phyloP scores from a whole-genome alignment of 2,888 invertebrate genomes.

The Cryptosula pallasiana region DNA sequence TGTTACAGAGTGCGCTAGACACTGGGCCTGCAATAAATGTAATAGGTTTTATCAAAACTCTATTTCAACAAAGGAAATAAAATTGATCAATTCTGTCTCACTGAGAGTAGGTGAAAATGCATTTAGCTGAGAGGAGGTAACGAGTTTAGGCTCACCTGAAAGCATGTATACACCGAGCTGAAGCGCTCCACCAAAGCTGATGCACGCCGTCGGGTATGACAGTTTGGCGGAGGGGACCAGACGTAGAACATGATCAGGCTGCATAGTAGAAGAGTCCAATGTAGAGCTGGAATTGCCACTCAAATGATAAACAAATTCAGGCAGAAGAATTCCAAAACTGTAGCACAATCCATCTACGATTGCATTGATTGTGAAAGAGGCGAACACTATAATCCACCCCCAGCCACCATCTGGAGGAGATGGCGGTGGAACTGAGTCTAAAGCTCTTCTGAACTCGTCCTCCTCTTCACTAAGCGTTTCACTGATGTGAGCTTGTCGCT shows the following conservation, averaged over 20 bases:
- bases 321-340: slow-evolving; percentile 71
- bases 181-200: slow-evolving; percentile 12
- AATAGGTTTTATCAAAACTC: too few relatives aligned
- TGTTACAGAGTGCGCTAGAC: slow-evolving; percentile 86
- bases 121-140: too few relatives aligned
- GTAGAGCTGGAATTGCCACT: neutral
- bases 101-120: too few relatives aligned
- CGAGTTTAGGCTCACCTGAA: slow-evolving; percentile 5
- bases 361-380: slow-evolving; percentile 36
- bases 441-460: slow-evolving; percentile 9
- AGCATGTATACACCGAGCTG: slow-evolving; percentile 20
- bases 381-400: slow-evolving; percentile 46
- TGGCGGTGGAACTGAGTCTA: slow-evolving; percentile 31
- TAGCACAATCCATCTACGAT: slow-evolving; percentile 79
- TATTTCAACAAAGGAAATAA: too few relatives aligned
- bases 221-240: neutral
- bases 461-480: slow-evolving; percentile 19
- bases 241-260: neutral
- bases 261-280: too few relatives aligned
- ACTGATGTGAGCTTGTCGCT: neutral
- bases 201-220: neutral
- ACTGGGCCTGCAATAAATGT: slow-evolving; percentile 74
- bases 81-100: too few relatives aligned
- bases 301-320: slow-evolving; percentile 56
- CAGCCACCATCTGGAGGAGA: slow-evolving; percentile 46